Conservation (phyloP, 2,888 invertebrate species). For the Phymatocera aterrima region DNA sequence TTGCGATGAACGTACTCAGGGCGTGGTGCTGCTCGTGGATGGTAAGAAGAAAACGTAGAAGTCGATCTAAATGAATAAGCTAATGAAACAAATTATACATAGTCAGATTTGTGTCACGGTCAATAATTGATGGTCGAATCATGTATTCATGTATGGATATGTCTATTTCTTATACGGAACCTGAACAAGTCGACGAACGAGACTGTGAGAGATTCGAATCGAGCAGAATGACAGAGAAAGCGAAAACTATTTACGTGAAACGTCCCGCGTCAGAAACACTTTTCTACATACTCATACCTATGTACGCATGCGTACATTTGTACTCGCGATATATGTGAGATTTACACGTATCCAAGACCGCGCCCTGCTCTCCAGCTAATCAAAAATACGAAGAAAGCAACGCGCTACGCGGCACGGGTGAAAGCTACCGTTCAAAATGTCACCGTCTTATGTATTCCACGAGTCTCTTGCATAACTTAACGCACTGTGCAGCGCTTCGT, state of each 20-base stretch:
- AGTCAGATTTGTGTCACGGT: constrained; percentile 44
- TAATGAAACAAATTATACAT: constrained; percentile 29
- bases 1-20: too few species aligned
- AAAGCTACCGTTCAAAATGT: constrained; percentile 72
- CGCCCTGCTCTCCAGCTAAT: constrained; percentile 53
- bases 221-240: constrained; percentile 31
- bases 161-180: neutral
- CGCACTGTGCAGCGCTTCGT: neutral
- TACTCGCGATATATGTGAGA: neutral
- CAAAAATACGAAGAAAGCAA: constrained; percentile 70
- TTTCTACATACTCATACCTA: neutral
- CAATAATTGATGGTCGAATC: constrained; percentile 33
- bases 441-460: constrained; percentile 59
- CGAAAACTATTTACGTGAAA: constrained; percentile 10
- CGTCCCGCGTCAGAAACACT: neutral
- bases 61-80: constrained; percentile 16
- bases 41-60: neutral
- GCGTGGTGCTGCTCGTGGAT: neutral
- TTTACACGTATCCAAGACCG: constrained; percentile 50
- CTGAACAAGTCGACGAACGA: neutral
- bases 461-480: constrained; percentile 48
- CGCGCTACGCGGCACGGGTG: constrained; percentile 57
- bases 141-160: neutral
- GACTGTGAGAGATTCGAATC: neutral
- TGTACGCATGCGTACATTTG: neutral